Evolutionary conservation across 2,113 vertebrate species (phyloP).

Genomic region (Phycodurus eques): DNA sequence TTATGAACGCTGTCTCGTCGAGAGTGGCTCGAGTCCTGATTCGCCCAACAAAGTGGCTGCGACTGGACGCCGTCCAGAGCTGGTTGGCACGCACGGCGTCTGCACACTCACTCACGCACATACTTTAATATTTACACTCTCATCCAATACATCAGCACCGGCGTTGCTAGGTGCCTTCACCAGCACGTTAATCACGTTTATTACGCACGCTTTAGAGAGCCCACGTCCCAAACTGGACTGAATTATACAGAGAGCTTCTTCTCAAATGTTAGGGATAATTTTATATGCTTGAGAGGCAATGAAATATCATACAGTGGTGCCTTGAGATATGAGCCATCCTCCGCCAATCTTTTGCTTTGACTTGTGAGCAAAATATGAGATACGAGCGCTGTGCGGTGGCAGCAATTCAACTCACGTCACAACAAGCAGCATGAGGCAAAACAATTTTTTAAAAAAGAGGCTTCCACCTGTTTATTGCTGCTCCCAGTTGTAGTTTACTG

Average conservation of each 20-base stretch:
- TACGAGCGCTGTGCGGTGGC: no score
- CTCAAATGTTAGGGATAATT: not conserved
- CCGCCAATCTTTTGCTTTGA: no score
- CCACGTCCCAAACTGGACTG: not conserved
- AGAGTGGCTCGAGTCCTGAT: slow-evolving; percentile 31
- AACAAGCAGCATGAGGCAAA: no score
- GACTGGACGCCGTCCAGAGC: slow-evolving; percentile 35
- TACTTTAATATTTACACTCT: slow-evolving; percentile 7
- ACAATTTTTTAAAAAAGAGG: no score
- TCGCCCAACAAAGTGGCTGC: slow-evolving; percentile 41
- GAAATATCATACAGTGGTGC: not conserved
- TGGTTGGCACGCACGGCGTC: slow-evolving; percentile 21
- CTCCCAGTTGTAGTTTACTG: no score
- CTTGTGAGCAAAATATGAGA: no score
- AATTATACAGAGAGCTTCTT: not conserved
- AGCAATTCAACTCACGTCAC: no score
- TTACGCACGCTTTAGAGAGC: not conserved
- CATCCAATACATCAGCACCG: slow-evolving; percentile 7
- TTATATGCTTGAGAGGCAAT: not conserved
- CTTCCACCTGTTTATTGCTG: no score
- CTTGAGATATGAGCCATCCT: not conserved
- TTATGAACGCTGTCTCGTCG: slow-evolving; percentile 53
- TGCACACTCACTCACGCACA: not conserved
- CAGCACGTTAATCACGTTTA: slow-evolving; percentile 7
- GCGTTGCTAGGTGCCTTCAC: not conserved